These are phyloP conservation scores for Ophonus ardosiacus DNA, from an alignment of 2,888 invertebrate genomes.

Conservation along the genomic window DNA sequence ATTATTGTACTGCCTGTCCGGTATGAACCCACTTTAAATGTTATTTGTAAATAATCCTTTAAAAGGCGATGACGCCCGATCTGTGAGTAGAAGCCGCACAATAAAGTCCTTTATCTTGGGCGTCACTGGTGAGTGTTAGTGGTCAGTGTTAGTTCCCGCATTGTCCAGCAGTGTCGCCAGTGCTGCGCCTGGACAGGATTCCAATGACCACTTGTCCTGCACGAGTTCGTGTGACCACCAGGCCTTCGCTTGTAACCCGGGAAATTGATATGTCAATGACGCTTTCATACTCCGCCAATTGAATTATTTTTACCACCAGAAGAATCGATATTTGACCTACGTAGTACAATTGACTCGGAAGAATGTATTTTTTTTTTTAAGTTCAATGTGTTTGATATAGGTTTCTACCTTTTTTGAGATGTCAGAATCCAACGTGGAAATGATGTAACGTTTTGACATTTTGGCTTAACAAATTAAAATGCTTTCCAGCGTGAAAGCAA, in stretches of 20 bases:
- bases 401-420: too few species aligned
- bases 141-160: not conserved
- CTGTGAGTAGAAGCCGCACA: too few species aligned
- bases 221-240: not conserved
- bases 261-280: constrained; percentile 29
- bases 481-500: too few species aligned
- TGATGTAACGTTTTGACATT: too few species aligned
- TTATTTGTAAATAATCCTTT: too few species aligned
- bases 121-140: not conserved
- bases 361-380: not conserved
- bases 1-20: too few species aligned
- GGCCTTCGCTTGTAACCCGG: not conserved
- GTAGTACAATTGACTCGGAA: not conserved
- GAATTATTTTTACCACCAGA: not conserved
- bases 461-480: too few species aligned
- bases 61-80: too few species aligned
- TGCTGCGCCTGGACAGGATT: constrained; percentile 8
- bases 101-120: not conserved
- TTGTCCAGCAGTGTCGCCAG: constrained; percentile 26
- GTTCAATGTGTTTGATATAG: too few species aligned
- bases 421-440: too few species aligned
- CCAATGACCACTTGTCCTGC: constrained; percentile 16
- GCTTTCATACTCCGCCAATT: not conserved
- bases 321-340: not conserved
- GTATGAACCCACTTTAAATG: too few species aligned